Evolutionary conservation across 2,113 vertebrate species (phyloP).

Genomic region (Dipodomys stephensi): DNA sequence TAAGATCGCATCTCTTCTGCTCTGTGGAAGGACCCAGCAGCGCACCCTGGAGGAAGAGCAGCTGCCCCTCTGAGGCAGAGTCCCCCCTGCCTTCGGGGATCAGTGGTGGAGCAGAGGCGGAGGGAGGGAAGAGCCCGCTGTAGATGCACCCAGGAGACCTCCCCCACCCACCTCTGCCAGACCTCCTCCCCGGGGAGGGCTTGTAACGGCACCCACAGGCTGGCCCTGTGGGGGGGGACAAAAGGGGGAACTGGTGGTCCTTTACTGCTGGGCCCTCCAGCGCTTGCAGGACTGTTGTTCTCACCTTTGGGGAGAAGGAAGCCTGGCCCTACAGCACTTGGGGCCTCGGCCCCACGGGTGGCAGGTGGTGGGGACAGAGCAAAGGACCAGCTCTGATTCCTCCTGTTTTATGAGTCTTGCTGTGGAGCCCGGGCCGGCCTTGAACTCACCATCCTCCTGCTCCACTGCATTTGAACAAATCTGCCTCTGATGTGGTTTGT

Average conservation of each 20-base stretch:
- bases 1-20: too few species aligned
- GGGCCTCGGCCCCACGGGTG: too few species aligned
- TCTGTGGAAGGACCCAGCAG: too few species aligned
- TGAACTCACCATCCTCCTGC: too few species aligned
- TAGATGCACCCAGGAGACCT: background rate
- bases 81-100: background rate
- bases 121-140: background rate
- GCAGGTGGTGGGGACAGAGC: fast-evolving
- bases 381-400: background rate
- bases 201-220: background rate
- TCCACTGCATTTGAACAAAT: background rate
- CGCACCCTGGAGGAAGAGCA: background rate
- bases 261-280: too few species aligned
- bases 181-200: background rate
- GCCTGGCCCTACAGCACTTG: too few species aligned
- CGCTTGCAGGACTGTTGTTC: background rate
- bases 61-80: too few species aligned
- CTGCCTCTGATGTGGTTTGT: background rate
- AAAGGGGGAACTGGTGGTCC: background rate
- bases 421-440: too few species aligned
- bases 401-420: too few species aligned
- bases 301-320: background rate
- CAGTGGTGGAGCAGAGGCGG: background rate
- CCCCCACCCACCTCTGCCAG: background rate
- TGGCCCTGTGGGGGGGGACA: background rate